phyloP scores from a whole-genome alignment of 2,113 vertebrate species.

The Leptosomus discolor region DNA sequence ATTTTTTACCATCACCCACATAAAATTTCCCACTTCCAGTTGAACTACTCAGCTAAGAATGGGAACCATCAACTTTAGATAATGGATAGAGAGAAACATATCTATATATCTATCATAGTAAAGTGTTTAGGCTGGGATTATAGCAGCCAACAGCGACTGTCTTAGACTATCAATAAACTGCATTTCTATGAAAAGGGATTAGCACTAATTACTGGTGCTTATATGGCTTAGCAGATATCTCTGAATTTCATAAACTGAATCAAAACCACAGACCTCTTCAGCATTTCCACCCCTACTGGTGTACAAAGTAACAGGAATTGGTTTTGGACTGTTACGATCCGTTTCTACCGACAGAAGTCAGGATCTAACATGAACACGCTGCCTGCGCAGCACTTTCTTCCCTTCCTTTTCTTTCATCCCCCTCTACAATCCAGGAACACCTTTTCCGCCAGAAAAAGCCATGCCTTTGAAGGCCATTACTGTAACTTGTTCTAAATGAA shows the following conservation, averaged over 20 bases:
- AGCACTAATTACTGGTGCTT: background rate
- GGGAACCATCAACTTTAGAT: background rate
- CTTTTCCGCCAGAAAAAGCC: background rate
- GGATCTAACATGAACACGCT: background rate
- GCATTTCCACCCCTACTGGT: background rate
- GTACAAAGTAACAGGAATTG: background rate
- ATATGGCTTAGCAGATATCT: background rate
- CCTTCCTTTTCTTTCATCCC: background rate
- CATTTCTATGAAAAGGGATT: background rate
- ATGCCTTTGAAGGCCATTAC: background rate
- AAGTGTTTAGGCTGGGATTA: background rate
- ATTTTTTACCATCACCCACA: background rate
- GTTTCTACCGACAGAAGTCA: background rate
- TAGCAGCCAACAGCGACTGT: background rate
- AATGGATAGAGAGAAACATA: background rate
- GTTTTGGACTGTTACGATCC: background rate
- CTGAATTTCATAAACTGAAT: background rate
- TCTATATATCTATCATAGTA: background rate
- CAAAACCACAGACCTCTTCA: background rate
- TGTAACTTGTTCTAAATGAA: background rate
- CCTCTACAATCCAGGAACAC: background rate
- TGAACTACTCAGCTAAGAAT: background rate
- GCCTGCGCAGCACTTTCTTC: background rate
- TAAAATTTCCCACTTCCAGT: background rate
- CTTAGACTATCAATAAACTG: background rate